Evolutionary conservation across 2,888 invertebrate genomes (phyloP).

Genomic region (Tachystola acroxantha): DNA sequence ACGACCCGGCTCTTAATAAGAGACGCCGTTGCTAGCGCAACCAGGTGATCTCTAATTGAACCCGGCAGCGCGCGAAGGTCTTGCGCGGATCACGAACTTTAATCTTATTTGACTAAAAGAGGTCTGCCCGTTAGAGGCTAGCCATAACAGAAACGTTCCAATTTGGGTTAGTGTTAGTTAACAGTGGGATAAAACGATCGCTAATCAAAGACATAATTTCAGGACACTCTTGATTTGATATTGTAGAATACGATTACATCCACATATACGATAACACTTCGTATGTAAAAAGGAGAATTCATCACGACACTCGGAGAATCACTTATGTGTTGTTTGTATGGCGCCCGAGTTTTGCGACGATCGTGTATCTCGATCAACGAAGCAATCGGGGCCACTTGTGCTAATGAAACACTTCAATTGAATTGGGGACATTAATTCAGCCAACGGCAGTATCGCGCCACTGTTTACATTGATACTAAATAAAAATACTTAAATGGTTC

Average conservation of each 20-base stretch:
- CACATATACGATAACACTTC: no score
- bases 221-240: background rate
- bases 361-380: conserved; percentile 59
- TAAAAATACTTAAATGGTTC: conserved; percentile 1
- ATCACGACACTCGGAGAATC: conserved; percentile 14
- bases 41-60: conserved; percentile 57
- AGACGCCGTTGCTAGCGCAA: conserved; percentile 49
- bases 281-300: conserved; percentile 13
- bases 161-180: no score
- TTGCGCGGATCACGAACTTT: conserved; percentile 34
- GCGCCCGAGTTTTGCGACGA: conserved; percentile 51
- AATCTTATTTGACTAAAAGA: conserved; percentile 29
- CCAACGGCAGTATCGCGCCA: conserved; percentile 37
- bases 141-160: no score
- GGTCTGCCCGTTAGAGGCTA: conserved; percentile 2
- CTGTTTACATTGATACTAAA: conserved; percentile 45
- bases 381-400: conserved; percentile 77
- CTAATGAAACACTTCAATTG: conserved; percentile 78
- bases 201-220: no score
- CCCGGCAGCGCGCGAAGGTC: conserved; percentile 51
- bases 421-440: conserved; percentile 76
- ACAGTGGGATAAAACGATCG: background rate
- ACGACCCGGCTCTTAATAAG: conserved; percentile 49
- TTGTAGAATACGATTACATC: background rate
- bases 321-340: conserved; percentile 15